A percentile compares a stretch with the other conserved stretches of the same genome.
Conservation (phyloP, 2,797 vertebrate genomes). For the Podarcis siculus region DNA sequence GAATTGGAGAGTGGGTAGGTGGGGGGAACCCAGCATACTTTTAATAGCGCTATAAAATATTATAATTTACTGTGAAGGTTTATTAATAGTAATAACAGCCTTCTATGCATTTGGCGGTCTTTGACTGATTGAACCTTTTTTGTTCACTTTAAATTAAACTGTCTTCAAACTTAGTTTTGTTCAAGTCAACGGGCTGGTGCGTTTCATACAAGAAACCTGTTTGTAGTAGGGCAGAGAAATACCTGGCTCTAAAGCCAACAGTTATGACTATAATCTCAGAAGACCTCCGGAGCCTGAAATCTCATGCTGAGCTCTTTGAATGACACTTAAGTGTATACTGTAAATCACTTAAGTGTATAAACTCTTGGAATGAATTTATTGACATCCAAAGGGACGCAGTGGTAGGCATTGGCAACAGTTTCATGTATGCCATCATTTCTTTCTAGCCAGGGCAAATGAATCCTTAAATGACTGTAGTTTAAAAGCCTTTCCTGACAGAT, state of each 20-base stretch:
- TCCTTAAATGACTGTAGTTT: background rate
- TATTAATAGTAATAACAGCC: slow-evolving; percentile 26
- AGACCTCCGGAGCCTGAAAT: slow-evolving; percentile 58
- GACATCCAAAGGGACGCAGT: slow-evolving; percentile 33
- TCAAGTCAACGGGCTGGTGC: slow-evolving; percentile 51
- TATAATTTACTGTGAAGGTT: background rate
- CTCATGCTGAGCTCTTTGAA: slow-evolving; percentile 65
- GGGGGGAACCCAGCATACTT: slow-evolving; percentile 10
- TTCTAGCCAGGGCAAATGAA: background rate
- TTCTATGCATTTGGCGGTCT: background rate
- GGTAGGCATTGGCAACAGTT: slow-evolving; percentile 18
- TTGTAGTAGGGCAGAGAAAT: slow-evolving; percentile 61
- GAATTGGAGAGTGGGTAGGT: background rate
- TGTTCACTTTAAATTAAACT: slow-evolving; percentile 51
- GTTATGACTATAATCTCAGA: slow-evolving; percentile 63
- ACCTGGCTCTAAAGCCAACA: slow-evolving; percentile 60
- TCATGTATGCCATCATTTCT: slow-evolving; percentile 20
- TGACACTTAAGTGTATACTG: slow-evolving; percentile 59
- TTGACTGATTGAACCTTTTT: background rate
- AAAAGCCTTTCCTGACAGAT: slow-evolving; percentile 29
- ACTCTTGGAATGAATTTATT: slow-evolving; percentile 61
- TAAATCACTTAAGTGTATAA: slow-evolving; percentile 56
- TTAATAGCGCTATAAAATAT: slow-evolving; percentile 12
- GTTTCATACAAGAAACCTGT: slow-evolving; percentile 48
- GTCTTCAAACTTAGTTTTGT: slow-evolving; percentile 59